Conservation (phyloP, 2,888 invertebrate genomes). For the Zelleria hepariella region DNA sequence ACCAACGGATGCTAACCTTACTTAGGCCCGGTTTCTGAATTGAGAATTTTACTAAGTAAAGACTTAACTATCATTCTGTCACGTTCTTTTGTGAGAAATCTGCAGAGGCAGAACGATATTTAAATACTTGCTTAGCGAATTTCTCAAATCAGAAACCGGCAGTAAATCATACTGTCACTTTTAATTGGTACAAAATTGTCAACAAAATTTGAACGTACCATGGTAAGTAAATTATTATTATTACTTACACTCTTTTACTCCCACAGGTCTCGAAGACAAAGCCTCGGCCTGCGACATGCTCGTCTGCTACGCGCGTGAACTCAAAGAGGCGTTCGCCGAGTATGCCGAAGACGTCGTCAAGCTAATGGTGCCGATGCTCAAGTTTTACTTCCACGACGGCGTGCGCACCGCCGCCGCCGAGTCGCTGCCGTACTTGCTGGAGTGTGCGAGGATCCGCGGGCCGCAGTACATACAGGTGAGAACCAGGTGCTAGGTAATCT, state of each 20-base stretch:
- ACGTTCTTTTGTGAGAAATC: too few species aligned
- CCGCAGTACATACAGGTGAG: slow-evolving; percentile 64
- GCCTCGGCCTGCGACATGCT: slow-evolving; percentile 97
- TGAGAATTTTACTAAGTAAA: too few species aligned
- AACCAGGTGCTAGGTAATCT: too few species aligned
- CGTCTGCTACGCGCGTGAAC: slow-evolving; percentile 93
- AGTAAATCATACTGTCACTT: too few species aligned
- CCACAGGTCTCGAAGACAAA: slow-evolving; percentile 89
- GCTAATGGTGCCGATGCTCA: slow-evolving; percentile 89
- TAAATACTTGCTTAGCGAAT: too few species aligned
- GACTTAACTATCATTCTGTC: too few species aligned
- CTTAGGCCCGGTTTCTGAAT: too few species aligned
- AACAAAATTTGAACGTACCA: too few species aligned
- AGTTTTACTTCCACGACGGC: slow-evolving; percentile 94
- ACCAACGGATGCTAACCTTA: too few species aligned
- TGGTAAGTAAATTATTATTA: not conserved
- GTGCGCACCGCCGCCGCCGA: slow-evolving; percentile 95
- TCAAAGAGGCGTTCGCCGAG: slow-evolving; percentile 82
- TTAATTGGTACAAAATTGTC: too few species aligned
- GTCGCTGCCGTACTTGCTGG: slow-evolving; percentile 88
- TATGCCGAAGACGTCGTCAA: slow-evolving; percentile 79
- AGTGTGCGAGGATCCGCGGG: slow-evolving; percentile 89
- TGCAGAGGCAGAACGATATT: too few species aligned
- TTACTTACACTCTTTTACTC: not conserved
- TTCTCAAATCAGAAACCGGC: too few species aligned